Evolutionary conservation across 2,113 vertebrate genomes (phyloP).

Genomic region (Tautogolabrus adspersus): DNA sequence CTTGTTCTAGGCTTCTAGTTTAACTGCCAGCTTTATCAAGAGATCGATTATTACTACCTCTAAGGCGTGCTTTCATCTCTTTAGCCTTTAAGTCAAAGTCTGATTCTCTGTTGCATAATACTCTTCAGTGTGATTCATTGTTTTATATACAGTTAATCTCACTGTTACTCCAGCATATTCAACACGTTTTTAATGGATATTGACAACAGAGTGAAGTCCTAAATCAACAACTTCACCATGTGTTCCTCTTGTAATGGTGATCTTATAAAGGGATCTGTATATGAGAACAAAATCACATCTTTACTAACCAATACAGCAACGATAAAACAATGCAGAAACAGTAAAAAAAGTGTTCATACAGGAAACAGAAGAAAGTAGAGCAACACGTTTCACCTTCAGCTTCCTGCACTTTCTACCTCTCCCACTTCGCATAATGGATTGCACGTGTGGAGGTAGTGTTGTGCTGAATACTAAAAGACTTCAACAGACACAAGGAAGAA

Average conservation of each 20-base stretch:
- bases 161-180: too few relatives aligned
- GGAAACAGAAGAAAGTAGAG: conserved; percentile 73
- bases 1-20: too few relatives aligned
- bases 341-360: conserved; percentile 44
- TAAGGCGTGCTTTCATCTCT: too few relatives aligned
- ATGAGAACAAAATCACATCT: background rate
- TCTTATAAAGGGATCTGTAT: too few relatives aligned
- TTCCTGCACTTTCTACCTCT: conserved; percentile 77
- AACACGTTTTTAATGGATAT: too few relatives aligned
- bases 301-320: background rate
- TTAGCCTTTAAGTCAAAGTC: too few relatives aligned
- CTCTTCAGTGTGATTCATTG: too few relatives aligned
- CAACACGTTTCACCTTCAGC: conserved; percentile 70
- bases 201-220: too few relatives aligned
- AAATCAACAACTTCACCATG: background rate
- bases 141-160: too few relatives aligned
- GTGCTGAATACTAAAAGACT: conserved; percentile 42
- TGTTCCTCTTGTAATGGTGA: background rate
- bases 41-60: too few relatives aligned
- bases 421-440: conserved; percentile 80
- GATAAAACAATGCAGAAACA: conserved; percentile 24
- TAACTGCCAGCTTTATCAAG: too few relatives aligned
- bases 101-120: too few relatives aligned
- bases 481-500: conserved; percentile 53
- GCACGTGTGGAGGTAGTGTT: conserved; percentile 76